Base-by-base conservation (phyloP, 2,888 invertebrate species). In the Cistogaster globosa region DNA sequence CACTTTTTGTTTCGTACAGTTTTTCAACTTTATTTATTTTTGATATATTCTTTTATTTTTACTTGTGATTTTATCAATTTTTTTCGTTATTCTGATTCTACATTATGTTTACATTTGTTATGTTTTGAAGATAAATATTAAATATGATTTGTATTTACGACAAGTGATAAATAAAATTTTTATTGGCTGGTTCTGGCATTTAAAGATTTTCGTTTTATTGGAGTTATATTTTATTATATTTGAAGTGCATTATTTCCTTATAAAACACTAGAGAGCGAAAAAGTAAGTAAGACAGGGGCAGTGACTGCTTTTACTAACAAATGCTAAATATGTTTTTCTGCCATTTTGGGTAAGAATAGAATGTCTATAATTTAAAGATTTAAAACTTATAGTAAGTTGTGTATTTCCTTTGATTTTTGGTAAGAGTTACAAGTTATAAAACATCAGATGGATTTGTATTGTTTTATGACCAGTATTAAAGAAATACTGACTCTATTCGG, bases 81-180 rank as follows among this genome's bases (percentile, higher is more conserved):
- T 32, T 8, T 32, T 32, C 6, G 2, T 5, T 8, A 5, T 32
- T 32, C 8, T 32, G 6, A 32, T 32, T 32, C 8, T n/a, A 18
- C 8, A 58, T 72, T 72, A 32, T 62, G 72, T 72, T 80, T 67
- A 68, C 62, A 69, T 55, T 58, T 74, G 22, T 58, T 63, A 72
- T 77, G 62, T 63, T 45, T 74, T 74, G 57, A 53, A 68, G 68
- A 51, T 62, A 26, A 72, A 77, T 84, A 81, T 77, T 76, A 58
- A 74, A 81, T 57, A 81, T 84, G 81, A 84, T 84, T 84, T 81
- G 74, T 81, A 84, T 84, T 77, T 84, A 84, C 81, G 84, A 77
- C 62, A 67, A 48, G 72, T 77, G 81, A 72, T 81, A 84, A 84
- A 84, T 77, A 84, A 71, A 38, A 22, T 48, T 48, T 80, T 77